Percentiles rank a stretch among this genome's conserved stretches.
phyloP scores from a whole-genome alignment of 2,888 invertebrate species.

The Ochropacha duplaris region DNA sequence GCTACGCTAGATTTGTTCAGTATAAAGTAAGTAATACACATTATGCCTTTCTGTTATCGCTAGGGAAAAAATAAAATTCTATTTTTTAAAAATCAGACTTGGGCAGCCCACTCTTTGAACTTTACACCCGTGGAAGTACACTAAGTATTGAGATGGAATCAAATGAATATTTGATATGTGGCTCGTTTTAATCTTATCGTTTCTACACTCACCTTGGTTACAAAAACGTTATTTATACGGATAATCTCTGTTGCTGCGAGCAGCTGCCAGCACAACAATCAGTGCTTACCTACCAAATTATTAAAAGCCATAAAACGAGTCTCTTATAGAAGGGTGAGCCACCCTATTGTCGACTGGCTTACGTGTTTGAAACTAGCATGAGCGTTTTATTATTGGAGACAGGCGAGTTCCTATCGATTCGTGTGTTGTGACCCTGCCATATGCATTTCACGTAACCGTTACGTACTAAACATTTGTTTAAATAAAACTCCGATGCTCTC shows the following conservation, averaged over 20 bases:
- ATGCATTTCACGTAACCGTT: slow-evolving; percentile 18
- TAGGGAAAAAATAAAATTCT: no score
- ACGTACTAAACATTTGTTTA: slow-evolving; percentile 2
- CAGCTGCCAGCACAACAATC: slow-evolving; percentile 78
- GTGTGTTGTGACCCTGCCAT: slow-evolving; percentile 41
- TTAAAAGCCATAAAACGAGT: slow-evolving; percentile 82
- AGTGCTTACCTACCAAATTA: slow-evolving; percentile 78
- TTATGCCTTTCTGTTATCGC: no score
- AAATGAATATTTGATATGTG: slow-evolving; percentile 32
- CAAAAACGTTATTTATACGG: slow-evolving; percentile 58
- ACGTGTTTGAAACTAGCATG: slow-evolving; percentile 69
- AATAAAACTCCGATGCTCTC: not conserved
- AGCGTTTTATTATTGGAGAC: slow-evolving; percentile 70
- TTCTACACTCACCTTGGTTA: slow-evolving; percentile 47
- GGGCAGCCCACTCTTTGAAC: not conserved
- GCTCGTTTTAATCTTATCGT: slow-evolving; percentile 46
- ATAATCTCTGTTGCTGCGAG: slow-evolving; percentile 65
- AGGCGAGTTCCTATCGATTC: slow-evolving; percentile 66
- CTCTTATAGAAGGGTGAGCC: slow-evolving; percentile 73
- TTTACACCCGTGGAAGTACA: not conserved
- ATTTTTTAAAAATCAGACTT: no score
- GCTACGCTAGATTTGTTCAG: no score
- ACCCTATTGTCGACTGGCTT: slow-evolving; percentile 71
- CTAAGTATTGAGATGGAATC: slow-evolving; percentile 19
- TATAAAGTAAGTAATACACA: no score